phyloP scores from a whole-genome alignment of 1,140 invertebrate species.

The Drosophila sproati region DNA sequence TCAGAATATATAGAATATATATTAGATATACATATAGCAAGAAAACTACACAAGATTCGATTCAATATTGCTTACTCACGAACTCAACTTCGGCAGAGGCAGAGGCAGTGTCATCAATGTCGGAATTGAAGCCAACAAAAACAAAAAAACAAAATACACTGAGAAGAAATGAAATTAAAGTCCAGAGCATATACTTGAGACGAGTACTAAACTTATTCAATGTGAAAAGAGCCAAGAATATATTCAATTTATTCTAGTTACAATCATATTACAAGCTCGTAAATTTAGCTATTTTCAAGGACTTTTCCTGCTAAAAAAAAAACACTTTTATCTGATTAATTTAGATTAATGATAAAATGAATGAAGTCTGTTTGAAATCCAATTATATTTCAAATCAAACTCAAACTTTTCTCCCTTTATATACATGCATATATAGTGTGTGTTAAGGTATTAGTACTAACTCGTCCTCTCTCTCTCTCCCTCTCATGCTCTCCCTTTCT shows the following conservation, averaged over 20 bases:
- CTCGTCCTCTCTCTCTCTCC: neutral
- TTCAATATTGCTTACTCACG: constrained; percentile 7
- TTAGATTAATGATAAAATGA: too few relatives aligned
- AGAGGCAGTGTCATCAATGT: constrained; percentile 35
- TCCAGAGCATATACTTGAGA: neutral
- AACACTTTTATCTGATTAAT: too few relatives aligned
- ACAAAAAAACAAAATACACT: neutral
- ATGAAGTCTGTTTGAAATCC: too few relatives aligned
- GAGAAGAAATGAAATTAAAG: constrained; percentile 6
- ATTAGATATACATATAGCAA: neutral
- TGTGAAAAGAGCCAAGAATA: too few relatives aligned
- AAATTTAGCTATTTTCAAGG: too few relatives aligned
- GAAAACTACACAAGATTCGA: neutral
- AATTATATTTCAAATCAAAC: neutral
- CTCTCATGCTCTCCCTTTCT: too few relatives aligned
- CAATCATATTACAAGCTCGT: too few relatives aligned
- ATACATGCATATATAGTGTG: neutral
- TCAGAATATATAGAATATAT: neutral
- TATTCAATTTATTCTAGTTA: too few relatives aligned
- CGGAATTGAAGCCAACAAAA: constrained; percentile 9
- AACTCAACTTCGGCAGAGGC: neutral
- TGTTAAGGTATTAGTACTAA: neutral
- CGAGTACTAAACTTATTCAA: too few relatives aligned
- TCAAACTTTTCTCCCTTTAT: constrained; percentile 6
- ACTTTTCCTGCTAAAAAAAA: too few relatives aligned